phyloP scores from a whole-genome alignment of 1,140 invertebrate genomes.

The Anadara kagoshimensis region DNA sequence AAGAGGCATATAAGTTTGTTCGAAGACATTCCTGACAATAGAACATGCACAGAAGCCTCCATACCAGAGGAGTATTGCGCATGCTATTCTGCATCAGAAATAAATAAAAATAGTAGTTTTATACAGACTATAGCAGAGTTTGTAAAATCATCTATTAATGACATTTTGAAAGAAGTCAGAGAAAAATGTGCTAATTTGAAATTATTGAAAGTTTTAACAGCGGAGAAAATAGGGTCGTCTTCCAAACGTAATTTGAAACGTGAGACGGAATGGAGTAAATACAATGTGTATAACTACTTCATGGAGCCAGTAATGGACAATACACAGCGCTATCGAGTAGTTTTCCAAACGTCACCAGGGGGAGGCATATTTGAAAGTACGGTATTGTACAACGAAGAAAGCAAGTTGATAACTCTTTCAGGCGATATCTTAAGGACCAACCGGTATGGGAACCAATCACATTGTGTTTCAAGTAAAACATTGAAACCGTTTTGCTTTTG shows the following conservation, averaged over 20 bases:
- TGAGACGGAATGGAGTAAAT: not conserved
- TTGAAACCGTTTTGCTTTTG: slow-evolving; percentile 66
- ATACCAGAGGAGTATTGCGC: slow-evolving; percentile 25
- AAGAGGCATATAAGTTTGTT: slow-evolving; percentile 17
- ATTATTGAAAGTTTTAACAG: not conserved
- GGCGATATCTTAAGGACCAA: slow-evolving; percentile 24
- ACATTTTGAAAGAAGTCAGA: not conserved
- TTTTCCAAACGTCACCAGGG: slow-evolving; percentile 20
- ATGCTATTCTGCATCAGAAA: slow-evolving; percentile 4
- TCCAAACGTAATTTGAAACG: too few relatives aligned
- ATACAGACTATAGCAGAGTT: slow-evolving; percentile 2
- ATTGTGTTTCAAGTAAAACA: slow-evolving; percentile 26
- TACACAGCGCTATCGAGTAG: slow-evolving; percentile 30
- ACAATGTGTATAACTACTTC: slow-evolving; percentile 30
- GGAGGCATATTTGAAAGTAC: slow-evolving; percentile 20
- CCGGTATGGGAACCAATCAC: slow-evolving; percentile 25
- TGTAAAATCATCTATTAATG: slow-evolving; percentile 1
- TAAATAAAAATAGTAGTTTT: not conserved
- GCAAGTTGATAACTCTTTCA: not conserved
- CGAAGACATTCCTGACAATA: slow-evolving; percentile 8
- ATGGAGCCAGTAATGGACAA: slow-evolving; percentile 52
- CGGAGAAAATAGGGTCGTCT: not conserved
- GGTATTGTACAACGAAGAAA: not conserved
- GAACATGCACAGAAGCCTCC: slow-evolving; percentile 6
- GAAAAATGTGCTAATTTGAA: not conserved